Base-by-base conservation (phyloP, 2,797 vertebrate genomes). In the Thalassophryne amazonica region DNA sequence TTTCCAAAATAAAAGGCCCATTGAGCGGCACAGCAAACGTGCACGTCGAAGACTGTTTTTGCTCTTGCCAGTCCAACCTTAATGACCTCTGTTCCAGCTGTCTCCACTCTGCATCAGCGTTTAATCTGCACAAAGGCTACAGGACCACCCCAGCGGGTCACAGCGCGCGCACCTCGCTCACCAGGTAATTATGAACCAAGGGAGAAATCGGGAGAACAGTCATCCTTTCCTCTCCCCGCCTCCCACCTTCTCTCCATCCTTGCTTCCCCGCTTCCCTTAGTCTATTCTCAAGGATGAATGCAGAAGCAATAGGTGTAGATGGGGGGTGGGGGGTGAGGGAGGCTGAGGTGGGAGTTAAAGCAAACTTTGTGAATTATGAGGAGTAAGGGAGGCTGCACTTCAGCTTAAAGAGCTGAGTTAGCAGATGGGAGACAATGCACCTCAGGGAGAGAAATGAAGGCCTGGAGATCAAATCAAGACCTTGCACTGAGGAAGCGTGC, bases 1-100 rank as follows among this genome's bases (percentile, higher is more conserved):
- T 78, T 80, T 84, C 46, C 64, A 69, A 83, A 84, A 85, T 76
- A 76, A 83, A 84, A 78, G 72, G 41, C 62, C 80, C 73, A 69
- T 79, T 86, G 76, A 81, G 50, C 23, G 4, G 41, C 9, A 51
- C 2, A 2, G 48, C 50, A 46, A 52, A 30, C 29, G 42, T 25
- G 43, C 45, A 59, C 52, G 46, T 20, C 17, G 7, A 33, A 22
- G 42, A 40, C 50, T 79, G 59, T 79, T 73, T 79, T 80, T 62
- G 64, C 56, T 58, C 77, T 67, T 43, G 49, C 73, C 19, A 32
- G 73, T 56, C 46, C 71, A 80, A 68, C 80, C 73, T 72, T 84
- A 84, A 88, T 82, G 72, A 84, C 83, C 81, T 3, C 34, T 76
- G 83, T 22, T 83, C 73, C 80, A 86, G 80, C 78, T 86, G 78